Base-by-base conservation (phyloP, 2,797 vertebrate species). In the Eremophila alpestris region DNA sequence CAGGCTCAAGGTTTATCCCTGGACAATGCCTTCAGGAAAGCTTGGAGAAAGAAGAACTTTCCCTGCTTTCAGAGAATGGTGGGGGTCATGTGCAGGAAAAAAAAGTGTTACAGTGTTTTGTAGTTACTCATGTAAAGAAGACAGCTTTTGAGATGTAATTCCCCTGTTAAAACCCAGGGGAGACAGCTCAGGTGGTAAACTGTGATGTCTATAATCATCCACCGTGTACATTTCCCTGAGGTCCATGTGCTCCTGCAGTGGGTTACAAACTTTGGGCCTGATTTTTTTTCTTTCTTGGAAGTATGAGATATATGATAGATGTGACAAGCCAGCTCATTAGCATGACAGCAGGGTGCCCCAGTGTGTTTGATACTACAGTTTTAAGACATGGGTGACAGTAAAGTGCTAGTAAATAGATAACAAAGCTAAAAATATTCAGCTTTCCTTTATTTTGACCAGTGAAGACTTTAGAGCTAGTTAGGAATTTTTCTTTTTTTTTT, bases 391-490 rank as follows among this genome's bases (percentile, higher is more conserved):
- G 10, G 21, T 82, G 52, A 83, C 21, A 59, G 32, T n/a, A 58
- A 84, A 34, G 51, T 0, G 0, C 17, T 49, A 59, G 20, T 43
- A 81, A 92, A 87, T 49, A 85, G 41, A 67, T 70, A 91, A 76
- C 11, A 78, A 65, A 84, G 22, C 13, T 73, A n/a, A 34, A 77
- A 29, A 63, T 89, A 20, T 75, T 96, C 87, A 90, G 38, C 45
- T 82, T 71, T 63, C 38, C 64, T 83, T 84, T 64, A 51, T 65
- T 91, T 95, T 90, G 71, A 73, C 71, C 82, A 64, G 54, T 63
- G 90, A 90, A 21, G 26, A n/a, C 60, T 94, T 88, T 86, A 87
- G 75, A 96, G 46, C 20, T 82, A 36, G 30, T 67, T 63, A 93
- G 82, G 76, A 90, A 65, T 78, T 74, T 49, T 76, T 36, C 4